Conservation (phyloP, 2,888 invertebrate species). For the Thalpophila matura region DNA sequence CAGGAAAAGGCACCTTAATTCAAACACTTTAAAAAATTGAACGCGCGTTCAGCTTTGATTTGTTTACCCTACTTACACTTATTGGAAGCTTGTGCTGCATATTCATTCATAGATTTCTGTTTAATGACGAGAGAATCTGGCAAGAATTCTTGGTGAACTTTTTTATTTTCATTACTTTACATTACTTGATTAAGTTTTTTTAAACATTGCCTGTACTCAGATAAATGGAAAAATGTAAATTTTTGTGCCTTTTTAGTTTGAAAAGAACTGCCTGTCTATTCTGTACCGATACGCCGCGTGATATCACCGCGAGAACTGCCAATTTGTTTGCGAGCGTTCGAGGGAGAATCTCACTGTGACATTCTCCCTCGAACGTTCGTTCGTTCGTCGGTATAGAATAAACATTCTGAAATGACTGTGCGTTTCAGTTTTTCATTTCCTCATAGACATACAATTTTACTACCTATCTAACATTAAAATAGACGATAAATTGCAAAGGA, state of each 20-base stretch:
- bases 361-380: too few relatives aligned
- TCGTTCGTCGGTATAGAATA: neutral
- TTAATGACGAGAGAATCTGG: slow-evolving; percentile 27
- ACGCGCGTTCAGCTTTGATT: slow-evolving; percentile 63
- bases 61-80: slow-evolving; percentile 60
- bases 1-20: slow-evolving; percentile 80
- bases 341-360: too few relatives aligned
- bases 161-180: slow-evolving; percentile 18
- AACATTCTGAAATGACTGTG: too few relatives aligned
- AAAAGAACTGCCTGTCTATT: too few relatives aligned
- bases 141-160: slow-evolving; percentile 8
- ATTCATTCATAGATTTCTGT: slow-evolving; percentile 31
- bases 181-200: slow-evolving; percentile 9
- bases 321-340: too few relatives aligned
- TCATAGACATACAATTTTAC: neutral
- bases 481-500: slow-evolving; percentile 35
- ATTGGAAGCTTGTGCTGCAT: slow-evolving; percentile 34
- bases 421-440: neutral
- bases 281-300: too few relatives aligned
- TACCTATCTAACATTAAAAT: slow-evolving; percentile 26
- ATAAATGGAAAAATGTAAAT: slow-evolving; percentile 11
- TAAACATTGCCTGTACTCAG: neutral
- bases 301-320: too few relatives aligned
- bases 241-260: neutral
- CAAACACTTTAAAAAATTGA: slow-evolving; percentile 70